A percentile compares a stretch with the other conserved stretches of the same genome.
phyloP scores from a whole-genome alignment of 2,113 vertebrate genomes.

The Clarias batrachus region DNA sequence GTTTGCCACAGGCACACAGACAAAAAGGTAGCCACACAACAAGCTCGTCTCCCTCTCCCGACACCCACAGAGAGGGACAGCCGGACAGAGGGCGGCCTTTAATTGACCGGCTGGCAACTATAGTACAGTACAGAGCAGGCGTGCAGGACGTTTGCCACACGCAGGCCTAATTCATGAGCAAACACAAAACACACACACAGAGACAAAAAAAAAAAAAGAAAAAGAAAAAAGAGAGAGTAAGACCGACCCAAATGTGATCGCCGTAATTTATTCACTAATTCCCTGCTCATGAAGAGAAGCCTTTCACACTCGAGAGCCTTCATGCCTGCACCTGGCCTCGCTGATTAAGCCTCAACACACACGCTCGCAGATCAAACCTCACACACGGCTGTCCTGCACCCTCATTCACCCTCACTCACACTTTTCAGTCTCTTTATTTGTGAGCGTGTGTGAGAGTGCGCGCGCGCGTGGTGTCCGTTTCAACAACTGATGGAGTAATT shows the following conservation, averaged over 20 bases:
- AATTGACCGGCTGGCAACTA: slow-evolving; percentile 54
- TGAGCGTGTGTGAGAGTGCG: not conserved
- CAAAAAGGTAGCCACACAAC: slow-evolving; percentile 42
- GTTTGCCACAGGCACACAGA: slow-evolving; percentile 41
- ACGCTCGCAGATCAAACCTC: slow-evolving; percentile 32
- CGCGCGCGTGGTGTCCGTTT: slow-evolving; percentile 6
- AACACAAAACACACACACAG: slow-evolving; percentile 48
- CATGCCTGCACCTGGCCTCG: slow-evolving; percentile 55
- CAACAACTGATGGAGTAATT: slow-evolving; percentile 30
- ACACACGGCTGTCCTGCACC: slow-evolving; percentile 6
- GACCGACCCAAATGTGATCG: slow-evolving; percentile 35
- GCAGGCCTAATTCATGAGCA: slow-evolving; percentile 56
- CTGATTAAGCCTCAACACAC: slow-evolving; percentile 48
- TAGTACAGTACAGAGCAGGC: slow-evolving; percentile 52
- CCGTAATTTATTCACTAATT: slow-evolving; percentile 55
- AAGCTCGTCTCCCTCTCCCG: slow-evolving; percentile 39
- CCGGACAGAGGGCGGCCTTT: slow-evolving; percentile 53
- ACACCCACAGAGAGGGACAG: slow-evolving; percentile 39
- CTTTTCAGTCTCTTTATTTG: slow-evolving; percentile 14
- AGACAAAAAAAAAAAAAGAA: slow-evolving; percentile 26
- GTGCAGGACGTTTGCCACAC: slow-evolving; percentile 49
- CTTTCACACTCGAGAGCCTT: slow-evolving; percentile 52
- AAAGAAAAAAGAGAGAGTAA: slow-evolving; percentile 22
- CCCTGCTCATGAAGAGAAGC: slow-evolving; percentile 50
- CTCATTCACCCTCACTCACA: slow-evolving; percentile 26